phyloP scores from a whole-genome alignment of 2,888 invertebrate genomes.

The Itoplectis maculator region DNA sequence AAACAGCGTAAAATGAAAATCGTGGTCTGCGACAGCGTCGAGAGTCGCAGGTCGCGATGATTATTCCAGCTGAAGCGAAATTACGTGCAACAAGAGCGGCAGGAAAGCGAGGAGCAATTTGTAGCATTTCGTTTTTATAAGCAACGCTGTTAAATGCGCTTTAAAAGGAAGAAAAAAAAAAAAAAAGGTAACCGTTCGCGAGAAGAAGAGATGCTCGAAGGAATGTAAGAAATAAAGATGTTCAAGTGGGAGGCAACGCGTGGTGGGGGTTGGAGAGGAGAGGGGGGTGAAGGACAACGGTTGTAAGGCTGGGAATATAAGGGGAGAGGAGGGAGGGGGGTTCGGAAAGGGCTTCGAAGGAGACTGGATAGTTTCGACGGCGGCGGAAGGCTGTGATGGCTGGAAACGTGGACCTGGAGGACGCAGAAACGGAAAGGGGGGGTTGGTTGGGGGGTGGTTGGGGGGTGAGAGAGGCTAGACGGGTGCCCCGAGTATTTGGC shows the following conservation, averaged over 20 bases:
- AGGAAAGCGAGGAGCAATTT: conserved; percentile 12
- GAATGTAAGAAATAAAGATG: conserved; percentile 46
- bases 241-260: conserved; percentile 35
- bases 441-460: background rate
- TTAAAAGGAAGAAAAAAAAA: background rate
- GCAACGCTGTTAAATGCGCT: conserved; percentile 12
- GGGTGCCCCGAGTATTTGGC: conserved; percentile 45
- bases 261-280: background rate
- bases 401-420: conserved; percentile 21
- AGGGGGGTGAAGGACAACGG: conserved; percentile 12
- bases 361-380: conserved; percentile 74
- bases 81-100: background rate
- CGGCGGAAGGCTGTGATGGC: conserved; percentile 69
- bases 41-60: background rate
- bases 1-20: background rate
- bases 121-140: background rate
- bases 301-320: conserved; percentile 22
- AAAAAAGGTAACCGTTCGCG: conserved; percentile 1
- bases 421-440: conserved; percentile 2
- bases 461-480: conserved; percentile 30
- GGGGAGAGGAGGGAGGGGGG: conserved; percentile 11
- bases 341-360: conserved; percentile 65
- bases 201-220: conserved; percentile 22
- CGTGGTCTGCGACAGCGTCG: background rate
- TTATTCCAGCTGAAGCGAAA: background rate